Base-by-base conservation (phyloP, 1,140 invertebrate species). In the Kradibia gibbosae region DNA sequence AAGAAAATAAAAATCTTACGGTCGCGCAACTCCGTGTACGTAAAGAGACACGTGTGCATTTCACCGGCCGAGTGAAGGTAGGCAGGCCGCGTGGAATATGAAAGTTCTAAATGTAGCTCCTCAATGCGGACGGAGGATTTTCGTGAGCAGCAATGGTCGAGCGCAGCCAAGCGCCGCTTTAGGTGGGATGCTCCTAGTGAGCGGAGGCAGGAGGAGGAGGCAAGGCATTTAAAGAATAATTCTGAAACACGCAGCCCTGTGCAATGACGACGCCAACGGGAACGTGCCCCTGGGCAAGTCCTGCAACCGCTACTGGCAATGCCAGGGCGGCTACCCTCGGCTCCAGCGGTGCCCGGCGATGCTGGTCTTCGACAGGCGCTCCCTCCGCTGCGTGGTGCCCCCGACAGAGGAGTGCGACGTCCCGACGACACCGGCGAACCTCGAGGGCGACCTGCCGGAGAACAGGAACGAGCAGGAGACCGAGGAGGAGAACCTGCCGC, bases 221-320 rank as follows among this genome's bases (percentile, higher is more conserved):
- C 8, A 60, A 60, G 25, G 31, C 1, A 10, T 28, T 39, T 39
- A 3, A 17, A 20, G 25, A 20, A 1, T 20, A 36, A 20, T 39
- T 39, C 15, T 39, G 1, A 11, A 22, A 22, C 13, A 34, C 36
- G 70, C 91, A 98, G 96, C 97, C 82, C 93, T 98, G 20, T 98
- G 97, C 89, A 97, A 97, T 88, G 96, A 97, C 77, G 96, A 97
- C 84, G 93, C 96, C 39, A 96, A 97, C 87, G 95, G 95, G 79
- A 95, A 95, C 85, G 94, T 95, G 8, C 93, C 93, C 0, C 89
- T 96, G 36, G 97, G 96, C 84, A 97, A 98, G 90, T 97, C 96
- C 5, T 98, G 97, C 92, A 97, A 97, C 90, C 93, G 97, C 36
- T 98, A 97, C 91, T 98, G 97, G 97, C 95, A 97, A 85, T 98